Evolutionary conservation across 2,888 invertebrate genomes (phyloP), one percentile per base, ranked within the genome.

Genomic region (Augiades crinisus): DNA sequence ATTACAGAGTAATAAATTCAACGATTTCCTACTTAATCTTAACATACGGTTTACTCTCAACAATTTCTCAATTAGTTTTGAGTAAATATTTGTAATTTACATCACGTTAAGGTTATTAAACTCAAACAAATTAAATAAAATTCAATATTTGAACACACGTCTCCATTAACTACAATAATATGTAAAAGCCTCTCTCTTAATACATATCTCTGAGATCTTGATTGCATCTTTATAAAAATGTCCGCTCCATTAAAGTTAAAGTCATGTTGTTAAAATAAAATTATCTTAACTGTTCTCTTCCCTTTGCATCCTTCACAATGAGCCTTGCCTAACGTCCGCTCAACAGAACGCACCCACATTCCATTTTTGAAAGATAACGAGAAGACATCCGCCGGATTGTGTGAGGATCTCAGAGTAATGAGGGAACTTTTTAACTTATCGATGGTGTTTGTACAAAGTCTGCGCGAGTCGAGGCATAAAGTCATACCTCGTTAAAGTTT

Each of bases 361-460:
- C 72, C 73, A 66, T 80, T 70, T 81, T 76, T 74, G 70, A 73
- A 61, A 79, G 86, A 86, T 87, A 84, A 86, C 71, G 61, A 64
- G 68, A 78, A 64, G 68, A 78, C 81, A 78, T 86, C 87, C 87
- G 85, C 81, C 78, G 53, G 53, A 47, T 41, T 47, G 41, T 53
- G 53, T 53, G 41, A 36, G 21, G 47, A 53, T 34, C 41, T 27
- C 47, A 41, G 46, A 27, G 45, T 47, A 53, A 47, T 53, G 53
- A 47, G 46, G 44, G 53, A 36, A 46, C 46, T 47, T 38, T 36
- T 41, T 41, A 47, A 41, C 53, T 53, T 41, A 53, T 41, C 43
- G 44, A 51, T 44, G 21, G 10, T 37, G 44, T 51, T 51, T 51
- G n/a, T n/a, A 31, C 50, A 13, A 12, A 49, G 40, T 36, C 38